Evolutionary conservation across 2,888 invertebrate genomes (phyloP), one percentile per base, ranked within the genome.

Genomic region (Cosmia pyralina): DNA sequence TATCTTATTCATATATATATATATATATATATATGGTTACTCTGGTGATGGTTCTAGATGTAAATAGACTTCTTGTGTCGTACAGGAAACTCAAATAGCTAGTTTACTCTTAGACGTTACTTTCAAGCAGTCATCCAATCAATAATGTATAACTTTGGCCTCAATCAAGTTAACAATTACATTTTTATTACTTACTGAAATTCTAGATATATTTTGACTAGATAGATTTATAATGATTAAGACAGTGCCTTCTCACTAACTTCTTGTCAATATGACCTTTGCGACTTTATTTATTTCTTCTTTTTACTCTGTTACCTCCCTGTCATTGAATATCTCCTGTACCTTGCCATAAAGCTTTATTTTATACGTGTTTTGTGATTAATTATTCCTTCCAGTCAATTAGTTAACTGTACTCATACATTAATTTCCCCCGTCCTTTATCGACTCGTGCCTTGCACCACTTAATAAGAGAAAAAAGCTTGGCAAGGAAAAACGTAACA

Each of bases 401-500:
- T 52, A n/a, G 6, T 50, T 6, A 7, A 1, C n/a, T 38, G 38
- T 1, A 46, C 1, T 1, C 13, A 19, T 28, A 59, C 10, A 19
- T 64, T n/a, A 41, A 48, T 28, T 71, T 58, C 6, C n/a, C 7
- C 5, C 3, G 2, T n/a, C 0, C 52, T 28, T 22, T 3, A 0
- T 11, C 2, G 17, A 44, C 85, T 58, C 63, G 64, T 72, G 68
- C 59, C 81, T 87, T 83, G 66, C 11, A 65, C 77, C 70, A 55
- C 4, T 15, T 69, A 77, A 66, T 69, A 74, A 77, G 70, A 75
- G 65, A 77, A 80, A 71, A 85, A 87, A 87, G 81, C 87, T 88
- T 90, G 90, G 90, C 91, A 92, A 90, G 88, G 88, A 85, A 87
- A 87, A 87, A 88, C 88, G 90, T 90, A 89, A 90, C 88, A 91